A percentile compares a stretch with the other conserved stretches of the same genome.
Evolutionary conservation across 2,888 invertebrate genomes (phyloP).

Genomic region (Linnaemya vulpina): DNA sequence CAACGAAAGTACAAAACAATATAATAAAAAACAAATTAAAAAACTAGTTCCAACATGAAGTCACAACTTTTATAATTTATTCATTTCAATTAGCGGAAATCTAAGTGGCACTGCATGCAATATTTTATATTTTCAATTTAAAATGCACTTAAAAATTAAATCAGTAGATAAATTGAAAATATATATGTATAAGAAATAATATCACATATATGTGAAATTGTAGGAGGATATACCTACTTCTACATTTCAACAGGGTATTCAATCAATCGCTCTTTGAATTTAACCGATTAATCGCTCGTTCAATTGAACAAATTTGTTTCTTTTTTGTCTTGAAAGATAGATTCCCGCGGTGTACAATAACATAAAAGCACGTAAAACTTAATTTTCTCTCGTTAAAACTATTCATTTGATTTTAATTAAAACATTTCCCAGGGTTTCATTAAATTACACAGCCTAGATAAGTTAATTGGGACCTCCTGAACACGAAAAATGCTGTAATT

Average conservation of each 20-base stretch:
- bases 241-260: neutral
- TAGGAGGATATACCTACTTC: slow-evolving; percentile 38
- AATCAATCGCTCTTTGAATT: too few relatives aligned
- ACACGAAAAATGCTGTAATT: too few relatives aligned
- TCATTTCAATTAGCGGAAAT: slow-evolving; percentile 66
- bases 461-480: too few relatives aligned
- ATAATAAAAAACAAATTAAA: neutral
- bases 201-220: slow-evolving; percentile 21
- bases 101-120: slow-evolving; percentile 54
- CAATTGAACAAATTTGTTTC: too few relatives aligned
- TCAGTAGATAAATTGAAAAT: slow-evolving; percentile 27
- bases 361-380: too few relatives aligned
- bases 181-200: neutral
- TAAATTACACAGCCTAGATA: too few relatives aligned
- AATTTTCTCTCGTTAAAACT: too few relatives aligned
- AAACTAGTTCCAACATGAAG: slow-evolving; percentile 31
- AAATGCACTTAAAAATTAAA: slow-evolving; percentile 16
- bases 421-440: too few relatives aligned
- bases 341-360: too few relatives aligned
- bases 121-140: slow-evolving; percentile 38
- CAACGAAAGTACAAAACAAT: neutral
- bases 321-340: too few relatives aligned
- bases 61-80: slow-evolving; percentile 60
- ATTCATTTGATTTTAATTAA: too few relatives aligned
- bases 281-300: too few relatives aligned